Conservation (phyloP, 2,888 invertebrate species). For the Nomada ferruginata region DNA sequence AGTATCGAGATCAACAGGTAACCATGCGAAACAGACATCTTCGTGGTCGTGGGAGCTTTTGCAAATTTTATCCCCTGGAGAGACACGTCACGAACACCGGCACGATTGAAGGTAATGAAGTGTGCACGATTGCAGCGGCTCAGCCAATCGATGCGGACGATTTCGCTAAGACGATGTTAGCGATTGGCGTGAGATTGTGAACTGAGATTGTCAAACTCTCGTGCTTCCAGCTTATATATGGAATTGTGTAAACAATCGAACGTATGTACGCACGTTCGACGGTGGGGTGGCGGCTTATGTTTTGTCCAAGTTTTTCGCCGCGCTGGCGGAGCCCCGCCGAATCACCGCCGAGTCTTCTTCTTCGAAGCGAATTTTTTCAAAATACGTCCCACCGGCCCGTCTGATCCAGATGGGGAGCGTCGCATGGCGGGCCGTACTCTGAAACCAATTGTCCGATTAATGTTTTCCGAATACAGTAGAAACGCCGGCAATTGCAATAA, state of each 20-base stretch:
- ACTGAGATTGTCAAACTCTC: constrained; percentile 83
- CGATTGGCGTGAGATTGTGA: constrained; percentile 75
- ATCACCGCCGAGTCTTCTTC: constrained; percentile 42
- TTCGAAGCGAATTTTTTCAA: constrained; percentile 28
- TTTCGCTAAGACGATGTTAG: constrained; percentile 60
- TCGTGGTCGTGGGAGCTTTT: background rate
- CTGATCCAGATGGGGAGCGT: constrained; percentile 4
- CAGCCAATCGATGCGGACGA: background rate
- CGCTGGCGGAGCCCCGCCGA: constrained; percentile 24
- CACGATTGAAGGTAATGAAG: background rate
- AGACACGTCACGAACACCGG: background rate
- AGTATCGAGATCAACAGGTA: constrained; percentile 42
- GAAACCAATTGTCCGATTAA: constrained; percentile 3
- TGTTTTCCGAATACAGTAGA: background rate
- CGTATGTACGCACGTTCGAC: constrained; percentile 76
- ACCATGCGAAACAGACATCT: constrained; percentile 39
- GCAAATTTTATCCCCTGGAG: background rate
- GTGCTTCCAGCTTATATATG: constrained; percentile 82
- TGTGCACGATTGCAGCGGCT: background rate
- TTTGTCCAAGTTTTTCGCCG: constrained; percentile 72
- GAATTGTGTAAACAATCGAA: constrained; percentile 82
- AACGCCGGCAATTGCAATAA: constrained; percentile 3
- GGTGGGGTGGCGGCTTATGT: constrained; percentile 72
- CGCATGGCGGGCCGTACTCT: background rate
- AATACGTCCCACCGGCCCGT: constrained; percentile 15